phyloP scores from a whole-genome alignment of 2,113 vertebrate genomes.

The Scatophagus argus region DNA sequence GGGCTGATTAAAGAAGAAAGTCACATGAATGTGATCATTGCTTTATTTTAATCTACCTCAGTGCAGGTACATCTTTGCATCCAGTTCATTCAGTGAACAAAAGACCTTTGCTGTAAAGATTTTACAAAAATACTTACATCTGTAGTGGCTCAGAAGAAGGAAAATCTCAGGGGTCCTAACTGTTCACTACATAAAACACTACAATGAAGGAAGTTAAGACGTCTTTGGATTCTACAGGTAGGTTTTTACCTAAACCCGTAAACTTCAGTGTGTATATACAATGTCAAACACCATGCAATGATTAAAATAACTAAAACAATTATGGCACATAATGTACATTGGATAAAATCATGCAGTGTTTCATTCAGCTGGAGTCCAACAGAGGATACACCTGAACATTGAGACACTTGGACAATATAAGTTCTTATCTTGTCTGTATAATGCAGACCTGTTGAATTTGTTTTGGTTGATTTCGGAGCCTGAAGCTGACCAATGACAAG shows the following conservation, averaged over 20 bases:
- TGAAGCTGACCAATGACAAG: no score
- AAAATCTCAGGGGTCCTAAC: not conserved
- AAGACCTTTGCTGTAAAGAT: not conserved
- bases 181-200: not conserved
- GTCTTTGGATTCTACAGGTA: not conserved
- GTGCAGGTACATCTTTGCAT: not conserved
- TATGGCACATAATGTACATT: conserved; percentile 34
- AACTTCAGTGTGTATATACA: not conserved
- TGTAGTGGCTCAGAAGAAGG: not conserved
- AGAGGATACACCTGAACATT: not conserved
- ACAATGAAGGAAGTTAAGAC: not conserved
- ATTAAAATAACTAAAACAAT: not conserved
- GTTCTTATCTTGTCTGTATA: not conserved
- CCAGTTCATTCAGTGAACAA: not conserved
- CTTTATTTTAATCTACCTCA: not conserved
- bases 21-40: not conserved
- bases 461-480: not conserved
- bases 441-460: not conserved
- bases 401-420: not conserved
- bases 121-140: not conserved
- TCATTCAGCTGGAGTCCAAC: not conserved
- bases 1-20: not conserved
- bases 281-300: not conserved
- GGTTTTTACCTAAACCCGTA: not conserved
- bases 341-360: not conserved